These are phyloP conservation scores for Pyralis farinalis DNA, from an alignment of 2,888 invertebrate genomes.

Conservation along the genomic window DNA sequence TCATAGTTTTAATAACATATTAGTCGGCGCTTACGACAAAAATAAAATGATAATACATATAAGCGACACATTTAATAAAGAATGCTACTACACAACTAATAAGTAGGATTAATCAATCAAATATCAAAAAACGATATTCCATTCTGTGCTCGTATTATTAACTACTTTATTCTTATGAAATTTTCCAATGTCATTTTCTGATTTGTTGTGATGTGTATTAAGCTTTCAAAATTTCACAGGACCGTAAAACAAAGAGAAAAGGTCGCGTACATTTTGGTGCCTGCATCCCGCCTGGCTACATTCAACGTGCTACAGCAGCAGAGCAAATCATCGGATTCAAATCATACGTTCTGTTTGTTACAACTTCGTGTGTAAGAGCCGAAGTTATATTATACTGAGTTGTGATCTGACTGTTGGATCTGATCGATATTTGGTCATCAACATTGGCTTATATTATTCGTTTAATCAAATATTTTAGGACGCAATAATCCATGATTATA, in stretches of 20 bases:
- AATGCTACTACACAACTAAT: too few relatives aligned
- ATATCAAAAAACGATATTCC: too few relatives aligned
- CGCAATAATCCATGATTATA: conserved; percentile 47
- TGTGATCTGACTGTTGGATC: conserved; percentile 4
- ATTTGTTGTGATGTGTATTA: too few relatives aligned
- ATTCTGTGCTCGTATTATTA: too few relatives aligned
- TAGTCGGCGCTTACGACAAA: too few relatives aligned
- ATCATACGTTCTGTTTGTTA: conserved; percentile 39
- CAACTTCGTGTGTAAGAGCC: conserved; percentile 37
- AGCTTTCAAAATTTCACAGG: conserved; percentile 37
- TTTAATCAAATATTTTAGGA: conserved; percentile 36
- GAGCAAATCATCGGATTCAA: conserved; percentile 32
- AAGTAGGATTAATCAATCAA: too few relatives aligned
- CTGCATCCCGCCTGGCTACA: conserved; percentile 53
- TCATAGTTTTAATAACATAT: too few relatives aligned
- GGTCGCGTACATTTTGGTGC: conserved; percentile 53
- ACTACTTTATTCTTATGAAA: too few relatives aligned
- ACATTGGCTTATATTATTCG: conserved; percentile 25
- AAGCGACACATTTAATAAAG: too few relatives aligned
- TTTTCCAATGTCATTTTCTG: neutral
- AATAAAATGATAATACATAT: too few relatives aligned
- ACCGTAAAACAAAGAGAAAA: conserved; percentile 52
- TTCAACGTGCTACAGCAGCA: conserved; percentile 36
- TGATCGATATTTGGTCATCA: conserved; percentile 5
- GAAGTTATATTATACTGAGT: conserved; percentile 22